A percentile compares a stretch with the other conserved stretches of the same genome.
These are phyloP conservation scores for Oscheius myriophilus DNA, from an alignment of 2,888 invertebrate genomes.

Conservation along the genomic window DNA sequence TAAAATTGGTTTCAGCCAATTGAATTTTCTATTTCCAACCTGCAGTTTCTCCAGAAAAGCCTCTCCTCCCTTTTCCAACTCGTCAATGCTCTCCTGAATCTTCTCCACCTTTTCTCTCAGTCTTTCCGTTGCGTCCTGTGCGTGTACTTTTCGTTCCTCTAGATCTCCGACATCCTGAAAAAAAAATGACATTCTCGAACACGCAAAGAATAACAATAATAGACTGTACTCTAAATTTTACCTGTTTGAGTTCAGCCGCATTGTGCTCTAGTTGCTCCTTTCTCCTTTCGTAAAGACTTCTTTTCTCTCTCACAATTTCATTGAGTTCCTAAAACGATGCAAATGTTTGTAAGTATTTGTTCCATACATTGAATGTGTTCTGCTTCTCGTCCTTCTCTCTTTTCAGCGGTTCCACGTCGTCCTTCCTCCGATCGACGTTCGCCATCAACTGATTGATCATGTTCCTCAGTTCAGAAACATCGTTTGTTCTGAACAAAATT, in stretches of 20 bases:
- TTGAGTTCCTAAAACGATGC: constrained; percentile 20
- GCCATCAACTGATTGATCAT: constrained; percentile 39
- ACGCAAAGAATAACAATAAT: neutral
- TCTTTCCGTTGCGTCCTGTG: constrained; percentile 2
- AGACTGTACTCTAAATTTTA: neutral
- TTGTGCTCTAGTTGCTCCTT: constrained; percentile 27
- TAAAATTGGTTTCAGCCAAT: neutral
- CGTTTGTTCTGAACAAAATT: constrained; percentile 20
- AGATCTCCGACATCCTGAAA: constrained; percentile 26
- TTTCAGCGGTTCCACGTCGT: constrained; percentile 29
- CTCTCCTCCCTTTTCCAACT: constrained; percentile 28
- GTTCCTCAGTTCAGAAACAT: constrained; percentile 48
- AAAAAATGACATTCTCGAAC: neutral
- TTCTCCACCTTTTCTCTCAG: constrained; percentile 16
- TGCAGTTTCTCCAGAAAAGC: constrained; percentile 14
- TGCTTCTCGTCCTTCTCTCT: constrained; percentile 27
- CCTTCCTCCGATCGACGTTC: constrained; percentile 25
- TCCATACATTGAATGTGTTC: constrained; percentile 13
- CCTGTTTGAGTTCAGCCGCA: constrained; percentile 16
- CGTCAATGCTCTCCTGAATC: constrained; percentile 14
- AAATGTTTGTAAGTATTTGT: neutral
- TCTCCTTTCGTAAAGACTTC: constrained; percentile 19
- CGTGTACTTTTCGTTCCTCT: constrained; percentile 17
- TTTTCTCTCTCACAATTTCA: constrained; percentile 20
- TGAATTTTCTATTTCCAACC: neutral